Conservation (phyloP, 2,888 invertebrate species). For the Leptinotarsa haldemani region DNA sequence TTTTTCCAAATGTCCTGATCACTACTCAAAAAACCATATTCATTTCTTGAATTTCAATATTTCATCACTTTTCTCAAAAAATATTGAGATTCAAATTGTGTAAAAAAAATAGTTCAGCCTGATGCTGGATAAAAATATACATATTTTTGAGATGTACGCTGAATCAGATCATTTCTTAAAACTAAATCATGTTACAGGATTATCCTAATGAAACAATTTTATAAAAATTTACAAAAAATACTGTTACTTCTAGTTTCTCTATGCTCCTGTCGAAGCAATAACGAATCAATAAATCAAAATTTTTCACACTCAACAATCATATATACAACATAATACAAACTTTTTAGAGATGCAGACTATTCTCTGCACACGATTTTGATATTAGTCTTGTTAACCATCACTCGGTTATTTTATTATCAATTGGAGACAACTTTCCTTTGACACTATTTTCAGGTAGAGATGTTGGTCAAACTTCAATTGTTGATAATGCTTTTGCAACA, state of each 20-base stretch:
- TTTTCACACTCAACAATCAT: constrained; percentile 5
- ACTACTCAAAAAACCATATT: too few relatives aligned
- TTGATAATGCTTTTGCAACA: too few relatives aligned
- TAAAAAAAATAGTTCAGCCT: neutral
- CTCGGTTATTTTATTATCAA: neutral
- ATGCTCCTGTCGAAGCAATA: neutral
- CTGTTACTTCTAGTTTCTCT: neutral
- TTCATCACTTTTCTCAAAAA: too few relatives aligned
- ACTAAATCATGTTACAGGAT: neutral
- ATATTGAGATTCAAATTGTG: too few relatives aligned
- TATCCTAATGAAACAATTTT: neutral
- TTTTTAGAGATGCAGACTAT: neutral
- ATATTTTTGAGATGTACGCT: neutral
- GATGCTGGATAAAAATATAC: neutral
- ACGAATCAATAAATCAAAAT: neutral
- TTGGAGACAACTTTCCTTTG: neutral
- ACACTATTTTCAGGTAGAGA: neutral
- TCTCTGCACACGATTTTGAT: neutral
- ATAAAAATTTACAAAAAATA: neutral
- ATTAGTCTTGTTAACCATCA: constrained; percentile 4
- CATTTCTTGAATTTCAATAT: too few relatives aligned
- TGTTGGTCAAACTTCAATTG: too few relatives aligned
- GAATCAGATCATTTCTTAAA: neutral
- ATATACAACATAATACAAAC: constrained; percentile 17
- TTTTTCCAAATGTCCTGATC: too few relatives aligned